Base-by-base conservation (phyloP, 2,888 invertebrate species). In the Thera britannica region DNA sequence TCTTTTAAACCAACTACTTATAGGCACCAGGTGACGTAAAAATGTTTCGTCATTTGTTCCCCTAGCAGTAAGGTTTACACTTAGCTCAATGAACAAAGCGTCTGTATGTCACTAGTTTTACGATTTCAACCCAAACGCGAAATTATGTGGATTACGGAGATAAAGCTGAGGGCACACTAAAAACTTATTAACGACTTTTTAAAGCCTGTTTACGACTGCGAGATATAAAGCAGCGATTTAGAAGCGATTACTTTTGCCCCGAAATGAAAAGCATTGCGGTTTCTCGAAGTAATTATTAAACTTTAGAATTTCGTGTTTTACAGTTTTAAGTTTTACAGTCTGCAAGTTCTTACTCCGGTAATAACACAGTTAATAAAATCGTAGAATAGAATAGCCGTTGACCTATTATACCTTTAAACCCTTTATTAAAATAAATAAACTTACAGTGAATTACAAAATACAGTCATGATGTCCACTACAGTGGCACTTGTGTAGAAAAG, bases 101-200 rank as follows among this genome's bases (percentile, higher is more conserved):
- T 7, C 77, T 51, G 73, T 80, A 69, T 65, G 46, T 52, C 44
- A 67, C 68, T 46, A 46, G 64, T 71, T 81, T 76, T 78, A 80
- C 79, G 73, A 79, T 77, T 76, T 71, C 71, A 72, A 71, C 70
- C 76, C 68, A 75, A 79, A 79, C 76, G 79, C 79, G 72, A 79
- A 82, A 83, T 83, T 78, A 81, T 78, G 75, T 75, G 78, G 78
- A 81, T 81, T 76, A 78, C 73, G 36, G 58, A 76, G 76, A 80
- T 83, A 79, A 80, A 70, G 75, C 71, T 77, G 72, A 77, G 81
- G 74, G 78, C 60, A 75, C 73, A 81, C 81, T 83, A 77, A 81
- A 79, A 83, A 83, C 78, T 83, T 83, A 81, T 81, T 82, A 81
- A 83, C 78, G 83, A 75, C 78, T 70, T 70, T 78, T 73, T 67